phyloP scores from a whole-genome alignment of 2,797 vertebrate genomes.

The Typhlichthys eigenmanni region DNA sequence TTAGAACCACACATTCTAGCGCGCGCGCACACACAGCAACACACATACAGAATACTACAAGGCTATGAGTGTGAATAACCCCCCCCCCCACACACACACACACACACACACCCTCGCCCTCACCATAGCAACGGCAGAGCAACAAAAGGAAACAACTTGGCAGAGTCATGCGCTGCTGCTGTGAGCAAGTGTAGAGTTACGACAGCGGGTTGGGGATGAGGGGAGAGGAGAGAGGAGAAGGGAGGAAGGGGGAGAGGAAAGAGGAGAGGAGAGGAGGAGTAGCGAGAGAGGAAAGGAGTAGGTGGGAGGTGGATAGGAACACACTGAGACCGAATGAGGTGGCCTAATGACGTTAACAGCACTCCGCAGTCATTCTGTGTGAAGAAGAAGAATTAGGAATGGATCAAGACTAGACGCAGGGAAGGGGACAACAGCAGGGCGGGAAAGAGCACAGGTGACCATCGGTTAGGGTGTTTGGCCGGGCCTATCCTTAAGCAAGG shows the following conservation, averaged over 20 bases:
- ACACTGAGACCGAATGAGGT: neutral
- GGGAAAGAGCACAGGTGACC: no score
- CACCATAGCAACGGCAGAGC: conserved; percentile 90
- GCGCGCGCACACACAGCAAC: conserved; percentile 12
- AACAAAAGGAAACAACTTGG: conserved; percentile 91
- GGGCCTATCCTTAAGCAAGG: no score
- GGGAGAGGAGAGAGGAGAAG: no score
- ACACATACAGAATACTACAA: neutral
- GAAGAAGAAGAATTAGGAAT: no score
- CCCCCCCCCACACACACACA: conserved; percentile 6
- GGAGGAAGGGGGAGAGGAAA: no score
- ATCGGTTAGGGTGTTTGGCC: no score
- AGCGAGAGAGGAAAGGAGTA: conserved; percentile 51
- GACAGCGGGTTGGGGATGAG: conserved; percentile 60
- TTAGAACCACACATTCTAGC: conserved; percentile 36
- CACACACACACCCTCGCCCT: conserved; percentile 55
- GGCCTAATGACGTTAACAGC: neutral
- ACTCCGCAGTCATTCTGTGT: no score
- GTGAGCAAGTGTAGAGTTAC: conserved; percentile 81
- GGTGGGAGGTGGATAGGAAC: neutral
- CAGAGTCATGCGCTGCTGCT: conserved; percentile 74
- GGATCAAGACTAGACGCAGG: no score
- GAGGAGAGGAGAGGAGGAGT: conserved; percentile 50
- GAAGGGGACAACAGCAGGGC: no score
- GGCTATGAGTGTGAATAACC: no score